phyloP scores from a whole-genome alignment of 2,797 vertebrate genomes.

The Gobionotothen gibberifrons region DNA sequence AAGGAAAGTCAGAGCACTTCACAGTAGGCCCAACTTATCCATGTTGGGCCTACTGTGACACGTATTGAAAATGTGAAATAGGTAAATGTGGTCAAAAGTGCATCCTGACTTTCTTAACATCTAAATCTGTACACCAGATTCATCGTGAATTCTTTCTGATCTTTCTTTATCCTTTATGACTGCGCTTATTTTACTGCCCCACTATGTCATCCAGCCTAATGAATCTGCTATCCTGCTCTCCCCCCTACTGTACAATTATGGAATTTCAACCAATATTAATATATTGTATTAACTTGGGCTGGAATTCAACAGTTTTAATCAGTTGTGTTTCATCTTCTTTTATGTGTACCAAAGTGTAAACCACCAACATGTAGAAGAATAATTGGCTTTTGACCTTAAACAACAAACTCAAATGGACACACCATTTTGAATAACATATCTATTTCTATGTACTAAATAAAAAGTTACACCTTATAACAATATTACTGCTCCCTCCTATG shows the following conservation, averaged over 20 bases:
- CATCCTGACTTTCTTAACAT: not conserved
- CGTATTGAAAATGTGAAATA: too few relatives aligned
- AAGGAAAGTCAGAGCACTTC: not conserved
- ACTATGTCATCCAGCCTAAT: constrained; percentile 13
- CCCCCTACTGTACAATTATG: constrained; percentile 71
- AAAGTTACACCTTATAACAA: not conserved
- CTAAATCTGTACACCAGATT: not conserved
- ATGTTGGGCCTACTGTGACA: too few relatives aligned
- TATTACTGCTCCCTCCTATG: not conserved
- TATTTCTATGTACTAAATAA: not conserved
- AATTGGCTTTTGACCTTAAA: not conserved
- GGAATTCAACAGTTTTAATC: not conserved
- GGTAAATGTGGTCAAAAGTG: not conserved
- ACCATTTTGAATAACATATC: not conserved
- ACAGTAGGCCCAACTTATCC: not conserved
- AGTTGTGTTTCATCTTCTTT: constrained; percentile 1
- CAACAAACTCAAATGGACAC: not conserved
- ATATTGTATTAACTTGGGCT: not conserved
- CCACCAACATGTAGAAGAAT: not conserved
- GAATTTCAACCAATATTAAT: constrained; percentile 35
- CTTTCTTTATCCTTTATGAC: not conserved
- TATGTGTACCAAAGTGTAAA: not conserved
- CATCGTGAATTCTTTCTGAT: not conserved
- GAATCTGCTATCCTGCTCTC: constrained; percentile 64
- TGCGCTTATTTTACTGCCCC: not conserved